These are phyloP conservation scores for Microtus richardsoni DNA, from an alignment of 2,113 vertebrate genomes.

Conservation along the genomic window DNA sequence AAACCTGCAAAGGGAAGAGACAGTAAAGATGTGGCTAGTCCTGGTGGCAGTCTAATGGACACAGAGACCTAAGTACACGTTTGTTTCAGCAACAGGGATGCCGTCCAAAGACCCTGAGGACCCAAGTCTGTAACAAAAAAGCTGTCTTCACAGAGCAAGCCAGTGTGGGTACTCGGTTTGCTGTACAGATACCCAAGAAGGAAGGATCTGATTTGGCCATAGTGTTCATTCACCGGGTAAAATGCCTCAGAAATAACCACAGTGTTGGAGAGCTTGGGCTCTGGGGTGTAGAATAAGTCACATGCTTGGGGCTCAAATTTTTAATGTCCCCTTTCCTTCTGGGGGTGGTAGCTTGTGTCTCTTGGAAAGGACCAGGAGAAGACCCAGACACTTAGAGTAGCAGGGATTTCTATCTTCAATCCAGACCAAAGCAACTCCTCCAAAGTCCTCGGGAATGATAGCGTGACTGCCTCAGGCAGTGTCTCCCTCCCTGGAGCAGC, in stretches of 20 bases:
- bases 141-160: neutral
- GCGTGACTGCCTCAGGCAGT: fast-evolving
- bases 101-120: neutral
- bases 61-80: neutral
- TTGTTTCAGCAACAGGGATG: neutral
- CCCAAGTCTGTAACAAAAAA: neutral
- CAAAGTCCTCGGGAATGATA: neutral
- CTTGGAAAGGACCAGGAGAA: neutral
- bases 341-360: neutral
- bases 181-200: neutral
- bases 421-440: neutral
- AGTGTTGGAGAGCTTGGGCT: neutral
- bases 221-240: neutral
- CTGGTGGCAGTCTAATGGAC: neutral
- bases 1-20: conserved; percentile 87
- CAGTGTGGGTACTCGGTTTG: neutral
- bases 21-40: too few relatives aligned
- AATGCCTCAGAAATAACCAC: neutral
- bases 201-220: neutral
- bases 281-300: neutral
- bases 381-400: neutral
- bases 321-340: neutral
- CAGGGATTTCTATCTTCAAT: neutral
- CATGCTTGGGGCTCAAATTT: neutral
- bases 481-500: neutral